Percentiles rank a stretch among this genome's conserved stretches.
Evolutionary conservation across 2,113 vertebrate genomes (phyloP).

Genomic region (Drymodes brunneopygia): DNA sequence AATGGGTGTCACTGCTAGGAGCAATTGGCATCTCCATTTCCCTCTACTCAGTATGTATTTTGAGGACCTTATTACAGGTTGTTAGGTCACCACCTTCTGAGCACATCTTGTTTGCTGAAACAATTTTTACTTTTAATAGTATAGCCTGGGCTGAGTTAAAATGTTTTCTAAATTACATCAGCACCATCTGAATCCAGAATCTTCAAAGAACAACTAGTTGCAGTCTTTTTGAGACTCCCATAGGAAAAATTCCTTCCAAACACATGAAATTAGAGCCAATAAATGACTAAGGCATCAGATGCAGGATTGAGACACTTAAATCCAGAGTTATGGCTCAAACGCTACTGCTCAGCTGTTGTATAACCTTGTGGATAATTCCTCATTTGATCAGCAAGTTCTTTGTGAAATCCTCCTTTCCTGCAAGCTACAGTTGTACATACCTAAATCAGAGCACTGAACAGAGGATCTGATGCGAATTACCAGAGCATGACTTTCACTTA

Average conservation of each 20-base stretch:
- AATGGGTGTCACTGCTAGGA: neutral
- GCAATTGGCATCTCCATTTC: neutral
- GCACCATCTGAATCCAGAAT: neutral
- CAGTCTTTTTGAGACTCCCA: neutral
- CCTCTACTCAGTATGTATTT: neutral
- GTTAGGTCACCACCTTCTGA: neutral
- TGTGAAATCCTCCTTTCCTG: neutral
- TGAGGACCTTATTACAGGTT: neutral
- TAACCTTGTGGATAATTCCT: constrained; percentile 9
- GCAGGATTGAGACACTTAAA: neutral
- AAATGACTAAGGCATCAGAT: neutral
- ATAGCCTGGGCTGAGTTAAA: neutral
- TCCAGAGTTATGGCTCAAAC: neutral
- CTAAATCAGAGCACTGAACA: neutral
- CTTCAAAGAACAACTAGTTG: neutral
- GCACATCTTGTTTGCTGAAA: neutral
- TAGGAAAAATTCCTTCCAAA: neutral
- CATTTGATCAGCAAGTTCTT: neutral
- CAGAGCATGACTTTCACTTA: neutral
- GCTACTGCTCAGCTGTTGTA: neutral
- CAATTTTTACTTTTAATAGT: neutral
- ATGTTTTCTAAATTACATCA: neutral
- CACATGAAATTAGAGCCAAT: neutral
- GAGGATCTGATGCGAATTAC: neutral
- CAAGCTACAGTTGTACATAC: neutral